These are phyloP conservation scores for Ichneumoninae sp. DNA, from an alignment of 2,888 invertebrate genomes.

Conservation along the genomic window DNA sequence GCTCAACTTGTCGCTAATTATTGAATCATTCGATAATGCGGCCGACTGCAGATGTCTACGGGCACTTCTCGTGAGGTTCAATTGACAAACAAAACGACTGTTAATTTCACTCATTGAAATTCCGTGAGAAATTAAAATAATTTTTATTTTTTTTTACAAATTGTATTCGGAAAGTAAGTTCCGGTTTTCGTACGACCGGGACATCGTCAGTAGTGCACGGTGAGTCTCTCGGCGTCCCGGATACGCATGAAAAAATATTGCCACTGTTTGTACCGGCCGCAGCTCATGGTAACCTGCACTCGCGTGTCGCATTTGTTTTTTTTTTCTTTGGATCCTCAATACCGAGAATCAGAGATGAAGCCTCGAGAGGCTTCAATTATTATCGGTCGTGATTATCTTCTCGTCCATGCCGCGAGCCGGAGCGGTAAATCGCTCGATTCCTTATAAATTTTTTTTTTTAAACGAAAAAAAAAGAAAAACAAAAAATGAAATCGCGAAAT, in stretches of 20 bases:
- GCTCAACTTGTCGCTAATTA: background rate
- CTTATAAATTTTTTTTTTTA: background rate
- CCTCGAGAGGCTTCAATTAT: slow-evolving; percentile 28
- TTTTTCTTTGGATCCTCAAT: background rate
- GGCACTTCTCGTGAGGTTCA: background rate
- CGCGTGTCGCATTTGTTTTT: background rate
- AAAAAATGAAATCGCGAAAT: background rate
- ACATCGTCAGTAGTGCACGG: slow-evolving; percentile 19
- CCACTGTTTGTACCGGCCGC: slow-evolving; percentile 13
- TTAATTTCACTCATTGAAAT: background rate
- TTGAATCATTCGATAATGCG: background rate
- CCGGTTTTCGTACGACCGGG: slow-evolving; percentile 40
- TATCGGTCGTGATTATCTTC: slow-evolving; percentile 20
- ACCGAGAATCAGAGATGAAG: slow-evolving; percentile 10
- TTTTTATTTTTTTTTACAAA: background rate
- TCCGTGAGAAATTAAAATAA: slow-evolving; percentile 26
- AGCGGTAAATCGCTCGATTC: background rate
- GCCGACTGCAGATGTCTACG: background rate
- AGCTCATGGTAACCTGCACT: background rate
- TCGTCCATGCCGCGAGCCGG: slow-evolving; percentile 6
- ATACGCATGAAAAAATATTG: slow-evolving; percentile 48
- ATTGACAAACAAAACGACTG: background rate
- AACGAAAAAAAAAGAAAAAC: too few relatives aligned
- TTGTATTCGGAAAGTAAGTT: slow-evolving; percentile 20
- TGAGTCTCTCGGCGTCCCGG: slow-evolving; percentile 27